phyloP scores from a whole-genome alignment of 2,888 invertebrate genomes.

The Andrena flavipes region DNA sequence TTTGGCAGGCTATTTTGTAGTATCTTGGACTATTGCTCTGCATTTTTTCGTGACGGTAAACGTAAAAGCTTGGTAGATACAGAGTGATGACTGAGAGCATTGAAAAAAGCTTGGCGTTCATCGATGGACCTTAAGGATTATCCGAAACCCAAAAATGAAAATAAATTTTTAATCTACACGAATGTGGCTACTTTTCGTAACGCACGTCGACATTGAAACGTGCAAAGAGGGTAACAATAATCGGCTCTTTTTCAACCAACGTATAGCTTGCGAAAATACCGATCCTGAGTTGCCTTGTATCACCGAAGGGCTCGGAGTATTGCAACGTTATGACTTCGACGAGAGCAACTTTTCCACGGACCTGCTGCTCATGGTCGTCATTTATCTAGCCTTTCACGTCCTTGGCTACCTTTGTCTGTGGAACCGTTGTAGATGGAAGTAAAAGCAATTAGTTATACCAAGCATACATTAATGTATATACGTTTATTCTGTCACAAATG shows the following conservation, averaged over 20 bases:
- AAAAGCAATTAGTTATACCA: background rate
- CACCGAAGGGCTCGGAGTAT: slow-evolving; percentile 89
- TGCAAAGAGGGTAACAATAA: background rate
- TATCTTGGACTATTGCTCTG: no score
- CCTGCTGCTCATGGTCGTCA: slow-evolving; percentile 88
- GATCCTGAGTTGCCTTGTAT: slow-evolving; percentile 90
- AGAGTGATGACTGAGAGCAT: no score
- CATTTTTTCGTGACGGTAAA: no score
- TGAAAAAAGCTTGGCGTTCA: no score
- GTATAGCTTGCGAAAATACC: slow-evolving; percentile 87
- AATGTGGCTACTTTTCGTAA: no score
- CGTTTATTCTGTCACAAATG: no score
- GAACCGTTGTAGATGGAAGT: slow-evolving; percentile 83
- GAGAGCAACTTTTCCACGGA: slow-evolving; percentile 88
- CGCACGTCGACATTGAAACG: no score
- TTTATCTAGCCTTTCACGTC: slow-evolving; percentile 90
- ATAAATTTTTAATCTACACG: no score
- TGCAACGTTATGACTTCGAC: slow-evolving; percentile 90
- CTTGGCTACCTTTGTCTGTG: slow-evolving; percentile 90
- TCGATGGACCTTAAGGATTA: no score
- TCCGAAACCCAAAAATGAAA: no score
- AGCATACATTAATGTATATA: background rate
- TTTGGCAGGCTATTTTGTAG: no score
- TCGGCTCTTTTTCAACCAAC: slow-evolving; percentile 6
- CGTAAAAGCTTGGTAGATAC: no score